phyloP scores from a whole-genome alignment of 1,140 invertebrate genomes.

The Drosophila jambulina region DNA sequence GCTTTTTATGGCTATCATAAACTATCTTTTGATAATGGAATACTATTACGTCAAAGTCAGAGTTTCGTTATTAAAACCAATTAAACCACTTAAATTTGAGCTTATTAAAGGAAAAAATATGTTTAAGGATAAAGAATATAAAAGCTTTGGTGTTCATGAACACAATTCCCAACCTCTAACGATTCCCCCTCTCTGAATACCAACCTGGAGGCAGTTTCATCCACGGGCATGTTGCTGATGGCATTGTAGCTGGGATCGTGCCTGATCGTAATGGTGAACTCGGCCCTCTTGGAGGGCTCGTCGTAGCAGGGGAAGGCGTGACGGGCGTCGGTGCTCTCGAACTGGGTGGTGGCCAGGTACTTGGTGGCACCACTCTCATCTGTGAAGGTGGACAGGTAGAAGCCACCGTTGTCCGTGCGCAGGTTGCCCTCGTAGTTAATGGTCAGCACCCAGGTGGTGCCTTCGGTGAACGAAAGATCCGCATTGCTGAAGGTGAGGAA shows the following conservation, averaged over 20 bases:
- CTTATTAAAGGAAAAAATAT: neutral
- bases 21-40: neutral
- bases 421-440: slow-evolving; percentile 86
- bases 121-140: neutral
- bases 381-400: slow-evolving; percentile 92
- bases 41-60: neutral
- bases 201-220: slow-evolving; percentile 47
- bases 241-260: slow-evolving; percentile 87
- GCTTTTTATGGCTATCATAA: neutral
- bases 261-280: slow-evolving; percentile 89
- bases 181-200: slow-evolving; percentile 4
- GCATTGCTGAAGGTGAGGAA: slow-evolving; percentile 65
- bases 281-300: slow-evolving; percentile 93
- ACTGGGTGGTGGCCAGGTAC: slow-evolving; percentile 91
- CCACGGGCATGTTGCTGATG: slow-evolving; percentile 91
- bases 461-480: slow-evolving; percentile 53
- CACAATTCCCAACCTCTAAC: too few relatives aligned
- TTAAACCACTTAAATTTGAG: neutral
- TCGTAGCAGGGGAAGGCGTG: slow-evolving; percentile 96
- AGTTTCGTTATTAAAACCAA: neutral
- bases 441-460: slow-evolving; percentile 83
- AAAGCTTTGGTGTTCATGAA: neutral
- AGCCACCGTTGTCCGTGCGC: slow-evolving; percentile 89
- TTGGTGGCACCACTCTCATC: slow-evolving; percentile 86
- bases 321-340: slow-evolving; percentile 92